Conservation (phyloP, 1,140 invertebrate species). For the Patella vulgata region DNA sequence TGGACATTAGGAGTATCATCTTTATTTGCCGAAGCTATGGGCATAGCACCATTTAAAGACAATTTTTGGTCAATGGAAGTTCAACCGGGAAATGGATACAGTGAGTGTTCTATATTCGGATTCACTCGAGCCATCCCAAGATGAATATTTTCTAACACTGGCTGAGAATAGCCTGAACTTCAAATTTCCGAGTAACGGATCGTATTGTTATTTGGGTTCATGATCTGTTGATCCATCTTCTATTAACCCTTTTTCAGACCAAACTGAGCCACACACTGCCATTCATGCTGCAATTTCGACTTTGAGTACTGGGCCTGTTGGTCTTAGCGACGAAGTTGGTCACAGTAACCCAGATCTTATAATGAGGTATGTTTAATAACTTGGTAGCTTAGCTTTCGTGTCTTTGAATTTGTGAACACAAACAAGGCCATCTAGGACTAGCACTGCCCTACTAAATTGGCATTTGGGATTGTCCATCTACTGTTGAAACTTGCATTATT, state of each 20-base stretch:
- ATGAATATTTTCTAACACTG: too few species aligned
- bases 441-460: too few species aligned
- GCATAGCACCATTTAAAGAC: constrained; percentile 57
- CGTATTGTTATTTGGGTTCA: too few species aligned
- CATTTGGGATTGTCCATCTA: too few species aligned
- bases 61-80: constrained; percentile 53
- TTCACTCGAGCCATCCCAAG: too few species aligned
- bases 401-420: too few species aligned
- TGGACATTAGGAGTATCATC: constrained; percentile 57
- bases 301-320: constrained; percentile 2
- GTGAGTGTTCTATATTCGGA: constrained; percentile 16
- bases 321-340: background rate
- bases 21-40: constrained; percentile 52
- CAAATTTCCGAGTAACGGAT: too few species aligned
- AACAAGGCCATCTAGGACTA: too few species aligned
- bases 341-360: background rate
- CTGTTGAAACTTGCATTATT: too few species aligned
- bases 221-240: too few species aligned
- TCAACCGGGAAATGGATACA: constrained; percentile 44
- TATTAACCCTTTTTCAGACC: background rate
- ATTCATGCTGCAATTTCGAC: background rate
- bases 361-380: constrained; percentile 4
- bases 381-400: too few species aligned
- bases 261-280: background rate
- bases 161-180: too few species aligned